Percentiles rank a stretch among this genome's conserved stretches.
Evolutionary conservation across 2,797 vertebrate genomes (phyloP).

Genomic region (Micrastur ruficollis): DNA sequence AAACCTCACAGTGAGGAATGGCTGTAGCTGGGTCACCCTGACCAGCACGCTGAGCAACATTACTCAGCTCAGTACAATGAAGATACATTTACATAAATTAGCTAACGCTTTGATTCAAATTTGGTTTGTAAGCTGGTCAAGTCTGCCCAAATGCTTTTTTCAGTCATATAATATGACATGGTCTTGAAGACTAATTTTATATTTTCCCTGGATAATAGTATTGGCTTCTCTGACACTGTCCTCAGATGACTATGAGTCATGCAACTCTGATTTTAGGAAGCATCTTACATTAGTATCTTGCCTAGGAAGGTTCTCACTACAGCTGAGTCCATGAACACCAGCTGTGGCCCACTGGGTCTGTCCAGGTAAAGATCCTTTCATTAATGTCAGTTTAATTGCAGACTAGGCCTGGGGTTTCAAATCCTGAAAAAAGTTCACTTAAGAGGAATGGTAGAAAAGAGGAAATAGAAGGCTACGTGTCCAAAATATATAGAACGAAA

Average conservation of each 20-base stretch:
- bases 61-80: not conserved
- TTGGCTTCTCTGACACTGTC: not conserved
- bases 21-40: not conserved
- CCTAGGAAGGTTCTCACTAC: not conserved
- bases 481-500: not conserved
- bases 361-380: not conserved
- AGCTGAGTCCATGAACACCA: not conserved
- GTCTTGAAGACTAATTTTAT: not conserved
- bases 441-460: not conserved
- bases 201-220: not conserved
- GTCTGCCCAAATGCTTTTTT: not conserved
- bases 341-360: not conserved
- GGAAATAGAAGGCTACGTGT: not conserved
- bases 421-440: not conserved
- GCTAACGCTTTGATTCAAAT: not conserved
- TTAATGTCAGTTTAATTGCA: not conserved
- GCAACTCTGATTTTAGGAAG: not conserved
- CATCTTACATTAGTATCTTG: not conserved
- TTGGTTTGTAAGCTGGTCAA: not conserved
- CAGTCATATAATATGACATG: not conserved
- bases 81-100: not conserved
- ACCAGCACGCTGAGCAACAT: not conserved
- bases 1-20: not conserved
- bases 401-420: not conserved
- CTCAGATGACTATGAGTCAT: not conserved